These are phyloP conservation scores for Dicaeum eximium DNA, from an alignment of 2,113 vertebrate species.

Conservation along the genomic window DNA sequence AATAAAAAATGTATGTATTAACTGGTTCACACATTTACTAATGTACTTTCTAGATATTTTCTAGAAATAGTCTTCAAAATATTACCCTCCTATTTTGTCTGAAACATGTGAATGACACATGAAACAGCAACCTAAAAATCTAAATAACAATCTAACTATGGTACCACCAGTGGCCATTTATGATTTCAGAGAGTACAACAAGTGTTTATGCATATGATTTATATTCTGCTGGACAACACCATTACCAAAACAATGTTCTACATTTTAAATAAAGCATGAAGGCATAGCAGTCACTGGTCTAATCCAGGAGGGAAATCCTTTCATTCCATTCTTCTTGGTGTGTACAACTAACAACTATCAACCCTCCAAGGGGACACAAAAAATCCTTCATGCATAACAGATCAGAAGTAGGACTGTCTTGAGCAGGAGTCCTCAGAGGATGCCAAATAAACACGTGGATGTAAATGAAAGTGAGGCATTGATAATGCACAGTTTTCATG, in stretches of 20 bases:
- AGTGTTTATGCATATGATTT: neutral
- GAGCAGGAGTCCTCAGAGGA: neutral
- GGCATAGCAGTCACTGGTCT: neutral
- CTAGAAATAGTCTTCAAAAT: neutral
- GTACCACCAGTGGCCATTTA: neutral
- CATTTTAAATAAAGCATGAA: neutral
- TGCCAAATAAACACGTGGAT: neutral
- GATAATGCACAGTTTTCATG: neutral
- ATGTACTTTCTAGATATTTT: neutral
- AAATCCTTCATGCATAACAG: neutral
- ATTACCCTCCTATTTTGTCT: neutral
- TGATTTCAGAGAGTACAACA: neutral
- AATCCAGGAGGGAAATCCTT: neutral
- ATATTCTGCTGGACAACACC: neutral
- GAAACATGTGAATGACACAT: neutral
- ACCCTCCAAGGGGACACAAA: neutral
- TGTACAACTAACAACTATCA: neutral
- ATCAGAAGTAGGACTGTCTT: neutral
- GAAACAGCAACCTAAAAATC: neutral
- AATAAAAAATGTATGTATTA: neutral
- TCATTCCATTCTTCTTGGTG: neutral
- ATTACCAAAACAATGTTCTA: neutral
- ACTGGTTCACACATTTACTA: neutral
- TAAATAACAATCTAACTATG: neutral
- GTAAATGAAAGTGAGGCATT: neutral